Base-by-base conservation (phyloP, 2,888 invertebrate species). In the Yponomeuta cagnagella region DNA sequence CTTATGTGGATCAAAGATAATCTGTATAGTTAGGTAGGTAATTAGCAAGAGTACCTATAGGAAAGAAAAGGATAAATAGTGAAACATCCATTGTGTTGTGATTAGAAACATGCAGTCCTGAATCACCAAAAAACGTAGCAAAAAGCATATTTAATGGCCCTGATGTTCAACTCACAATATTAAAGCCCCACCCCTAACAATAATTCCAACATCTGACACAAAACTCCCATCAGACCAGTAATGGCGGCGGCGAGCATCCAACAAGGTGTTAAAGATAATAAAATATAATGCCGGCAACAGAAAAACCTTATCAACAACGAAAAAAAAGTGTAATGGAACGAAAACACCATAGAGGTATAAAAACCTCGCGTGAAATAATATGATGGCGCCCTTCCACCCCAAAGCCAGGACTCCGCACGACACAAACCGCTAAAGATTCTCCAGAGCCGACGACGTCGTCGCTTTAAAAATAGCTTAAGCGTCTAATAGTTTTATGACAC, bases 401-500 rank as follows among this genome's bases (percentile, higher is more conserved):
- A 4, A 43, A 9, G 48, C 77, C 74, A 73, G 75, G 31, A 80
- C 80, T 82, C 79, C 79, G 80, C 77, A 68, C 23, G 23, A 68
- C 68, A 10, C n/a, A 74, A 75, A 81, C 77, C 81, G 80, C 81
- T 82, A 84, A 85, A 85, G 80, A 82, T 83, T 84, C 83, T 82
- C 81, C 80, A 78, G 83, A 69, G 10, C 67, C 48, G 65, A 84
- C 77, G 79, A 83, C 81, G 80, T 87, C 86, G 83, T 82, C 88
- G 82, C 86, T 88, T 89, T 86, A 82, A 88, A 84, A 88, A 91
- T 85, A 90, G 86, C 89, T 88, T 89, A 91, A 88, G 86, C 88
- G 88, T 83, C 88, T 92, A 92, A 92, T 92, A 91, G 91, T 90
- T 91, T 89, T 90, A 89, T 90, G 89, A 89, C 91, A 92, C 91